Percentiles rank a stretch among this genome's conserved stretches.
Conservation (phyloP, 1,140 invertebrate genomes). For the Leptopilina boulardi region DNA sequence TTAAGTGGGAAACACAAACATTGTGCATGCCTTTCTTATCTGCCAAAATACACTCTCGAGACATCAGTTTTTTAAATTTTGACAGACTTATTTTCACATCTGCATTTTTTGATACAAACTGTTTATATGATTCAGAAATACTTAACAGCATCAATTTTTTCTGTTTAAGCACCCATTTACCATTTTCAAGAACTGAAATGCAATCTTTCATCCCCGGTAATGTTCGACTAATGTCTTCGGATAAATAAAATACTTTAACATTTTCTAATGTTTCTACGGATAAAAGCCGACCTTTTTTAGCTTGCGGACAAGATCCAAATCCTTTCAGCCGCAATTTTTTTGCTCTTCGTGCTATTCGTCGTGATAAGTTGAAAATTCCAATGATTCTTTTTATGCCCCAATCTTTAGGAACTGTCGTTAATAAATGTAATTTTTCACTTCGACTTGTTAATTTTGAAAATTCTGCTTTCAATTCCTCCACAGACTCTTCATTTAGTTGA, state of each 20-base stretch:
- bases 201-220: slow-evolving; percentile 39
- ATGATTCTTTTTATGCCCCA: slow-evolving; percentile 41
- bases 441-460: slow-evolving; percentile 38
- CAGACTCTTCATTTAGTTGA: slow-evolving; percentile 35
- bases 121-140: slow-evolving; percentile 9
- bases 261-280: slow-evolving; percentile 26
- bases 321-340: slow-evolving; percentile 37
- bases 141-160: slow-evolving; percentile 34
- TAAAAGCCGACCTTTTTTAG: slow-evolving; percentile 33
- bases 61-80: slow-evolving; percentile 45
- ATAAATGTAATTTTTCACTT: slow-evolving; percentile 38
- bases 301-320: not conserved
- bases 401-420: slow-evolving; percentile 39
- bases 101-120: slow-evolving; percentile 40
- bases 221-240: slow-evolving; percentile 42
- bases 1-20: slow-evolving; percentile 38
- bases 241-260: slow-evolving; percentile 41
- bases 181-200: slow-evolving; percentile 36
- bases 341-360: slow-evolving; percentile 39
- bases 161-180: slow-evolving; percentile 36
- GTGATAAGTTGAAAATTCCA: slow-evolving; percentile 35
- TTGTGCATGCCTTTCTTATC: slow-evolving; percentile 28
- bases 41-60: slow-evolving; percentile 39
- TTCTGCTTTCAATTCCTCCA: slow-evolving; percentile 38
- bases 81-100: slow-evolving; percentile 44